These are phyloP conservation scores for Diachrysia chrysitis DNA, from an alignment of 2,888 invertebrate species.

Conservation along the genomic window DNA sequence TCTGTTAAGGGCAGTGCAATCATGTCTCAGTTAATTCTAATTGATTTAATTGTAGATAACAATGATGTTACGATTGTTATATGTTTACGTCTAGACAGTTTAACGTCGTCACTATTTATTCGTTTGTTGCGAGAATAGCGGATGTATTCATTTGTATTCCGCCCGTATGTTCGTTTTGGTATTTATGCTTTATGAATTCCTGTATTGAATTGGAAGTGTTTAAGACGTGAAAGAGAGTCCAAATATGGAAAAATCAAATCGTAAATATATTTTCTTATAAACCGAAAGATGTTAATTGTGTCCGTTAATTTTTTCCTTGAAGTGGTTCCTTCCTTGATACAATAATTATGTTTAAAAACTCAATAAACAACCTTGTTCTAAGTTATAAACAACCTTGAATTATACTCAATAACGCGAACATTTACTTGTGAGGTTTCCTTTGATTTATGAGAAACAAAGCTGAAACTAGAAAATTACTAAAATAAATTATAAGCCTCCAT, in stretches of 20 bases:
- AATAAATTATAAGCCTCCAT: not conserved
- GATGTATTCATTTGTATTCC: not conserved
- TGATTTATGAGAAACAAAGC: not conserved
- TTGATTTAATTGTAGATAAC: slow-evolving; percentile 21
- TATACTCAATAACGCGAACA: not conserved
- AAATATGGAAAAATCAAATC: not conserved
- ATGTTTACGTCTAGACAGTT: slow-evolving; percentile 21
- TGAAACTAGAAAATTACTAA: not conserved
- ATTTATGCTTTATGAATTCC: slow-evolving; percentile 2
- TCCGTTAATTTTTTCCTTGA: not conserved
- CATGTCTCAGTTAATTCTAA: slow-evolving; percentile 21
- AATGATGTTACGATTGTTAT: slow-evolving; percentile 12
- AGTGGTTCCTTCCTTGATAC: not conserved
- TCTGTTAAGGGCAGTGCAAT: slow-evolving; percentile 9
- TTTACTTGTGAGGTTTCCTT: slow-evolving; percentile 9
- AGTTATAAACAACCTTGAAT: slow-evolving; percentile 8
- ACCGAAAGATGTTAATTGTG: not conserved
- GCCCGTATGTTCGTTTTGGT: slow-evolving; percentile 5
- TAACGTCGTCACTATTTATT: slow-evolving; percentile 5
- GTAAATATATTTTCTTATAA: not conserved
- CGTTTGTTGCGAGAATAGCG: not conserved
- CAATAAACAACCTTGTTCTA: slow-evolving; percentile 10
- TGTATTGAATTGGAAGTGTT: not conserved
- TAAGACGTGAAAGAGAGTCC: not conserved
- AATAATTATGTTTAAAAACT: slow-evolving; percentile 10